Conservation (phyloP, 2,113 vertebrate species). For the Tautogolabrus adspersus region DNA sequence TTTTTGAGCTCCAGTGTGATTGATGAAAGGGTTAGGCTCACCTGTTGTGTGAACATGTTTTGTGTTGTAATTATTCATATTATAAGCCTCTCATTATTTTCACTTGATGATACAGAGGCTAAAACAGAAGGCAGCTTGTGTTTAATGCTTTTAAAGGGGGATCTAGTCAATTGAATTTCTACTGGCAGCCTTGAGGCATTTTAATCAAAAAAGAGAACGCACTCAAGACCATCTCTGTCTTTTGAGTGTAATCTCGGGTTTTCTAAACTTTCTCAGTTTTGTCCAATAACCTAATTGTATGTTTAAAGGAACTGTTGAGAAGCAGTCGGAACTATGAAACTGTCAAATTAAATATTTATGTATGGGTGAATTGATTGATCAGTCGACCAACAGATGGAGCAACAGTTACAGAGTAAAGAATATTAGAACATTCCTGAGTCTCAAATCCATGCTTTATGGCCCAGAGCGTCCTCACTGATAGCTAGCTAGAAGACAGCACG, state of each 20-base stretch:
- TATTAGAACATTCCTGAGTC: not conserved
- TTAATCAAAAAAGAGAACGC: not conserved
- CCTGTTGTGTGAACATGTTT: not conserved
- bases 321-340: too few relatives aligned
- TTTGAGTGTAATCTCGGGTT: not conserved
- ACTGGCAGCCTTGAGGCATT: not conserved
- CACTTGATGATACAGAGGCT: not conserved
- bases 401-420: not conserved
- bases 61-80: not conserved
- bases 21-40: not conserved
- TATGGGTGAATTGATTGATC: conserved; percentile 10
- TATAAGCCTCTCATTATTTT: not conserved
- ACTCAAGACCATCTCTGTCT: not conserved
- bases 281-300: too few relatives aligned
- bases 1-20: not conserved
- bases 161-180: not conserved
- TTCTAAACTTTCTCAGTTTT: not conserved
- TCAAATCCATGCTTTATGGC: conserved; percentile 22
- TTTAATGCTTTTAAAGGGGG: not conserved
- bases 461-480: not conserved
- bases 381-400: conserved; percentile 22
- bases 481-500: conserved; percentile 17
- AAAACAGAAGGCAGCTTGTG: not conserved
- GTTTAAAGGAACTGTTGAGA: too few relatives aligned
- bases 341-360: too few relatives aligned